Percentiles rank a stretch among this genome's conserved stretches.
Evolutionary conservation across 2,888 invertebrate species (phyloP).

Genomic region (Diadromus collaris): DNA sequence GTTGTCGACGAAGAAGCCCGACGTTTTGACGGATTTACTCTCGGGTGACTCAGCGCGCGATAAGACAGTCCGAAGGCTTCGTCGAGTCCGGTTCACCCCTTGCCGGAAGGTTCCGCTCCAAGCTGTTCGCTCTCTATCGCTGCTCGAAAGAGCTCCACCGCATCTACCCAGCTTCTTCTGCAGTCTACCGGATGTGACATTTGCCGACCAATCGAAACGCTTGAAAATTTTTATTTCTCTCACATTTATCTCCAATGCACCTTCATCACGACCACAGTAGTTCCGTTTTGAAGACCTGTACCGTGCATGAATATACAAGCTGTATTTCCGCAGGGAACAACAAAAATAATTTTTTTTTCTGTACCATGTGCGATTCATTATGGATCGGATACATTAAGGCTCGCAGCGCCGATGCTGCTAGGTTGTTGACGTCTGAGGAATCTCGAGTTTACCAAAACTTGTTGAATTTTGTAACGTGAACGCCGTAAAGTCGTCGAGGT

Average conservation of each 20-base stretch:
- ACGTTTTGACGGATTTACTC: constrained; percentile 61
- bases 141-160: constrained; percentile 17
- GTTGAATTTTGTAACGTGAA: too few species aligned
- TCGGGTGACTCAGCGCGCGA: constrained; percentile 51
- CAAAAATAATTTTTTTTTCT: too few species aligned
- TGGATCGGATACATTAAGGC: too few species aligned
- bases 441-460: too few species aligned
- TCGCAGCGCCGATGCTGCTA: too few species aligned
- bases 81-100: constrained; percentile 24
- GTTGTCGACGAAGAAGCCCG: constrained; percentile 22
- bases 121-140: constrained; percentile 17
- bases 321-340: not conserved
- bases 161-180: not conserved
- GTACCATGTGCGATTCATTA: too few species aligned
- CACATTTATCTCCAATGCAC: not conserved
- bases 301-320: not conserved
- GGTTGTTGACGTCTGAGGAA: too few species aligned
- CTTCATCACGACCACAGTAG: constrained; percentile 19
- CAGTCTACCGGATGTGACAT: constrained; percentile 31
- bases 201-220: constrained; percentile 2
- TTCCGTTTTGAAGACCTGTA: constrained; percentile 17
- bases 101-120: not conserved
- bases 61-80: constrained; percentile 54
- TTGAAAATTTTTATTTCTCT: constrained; percentile 34
- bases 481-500: too few species aligned